Evolutionary conservation across 1,140 invertebrate genomes (phyloP), one percentile per base, ranked within the genome.

Genomic region (Physella acuta): DNA sequence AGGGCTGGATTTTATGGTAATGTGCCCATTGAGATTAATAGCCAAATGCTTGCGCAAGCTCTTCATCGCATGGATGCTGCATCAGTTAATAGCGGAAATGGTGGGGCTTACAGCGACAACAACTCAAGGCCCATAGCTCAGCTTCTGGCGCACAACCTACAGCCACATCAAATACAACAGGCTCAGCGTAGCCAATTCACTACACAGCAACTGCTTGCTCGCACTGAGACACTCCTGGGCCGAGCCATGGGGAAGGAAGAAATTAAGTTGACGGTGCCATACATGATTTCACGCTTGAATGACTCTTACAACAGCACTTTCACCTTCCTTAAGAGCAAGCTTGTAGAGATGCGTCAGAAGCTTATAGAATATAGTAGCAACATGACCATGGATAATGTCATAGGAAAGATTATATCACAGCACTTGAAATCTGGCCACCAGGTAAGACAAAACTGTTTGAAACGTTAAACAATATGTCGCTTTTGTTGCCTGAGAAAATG

Each of bases 241-340:
- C 63, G 65, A n/a, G 34, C 66, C 33, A 24, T 68, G 24, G 66
- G 56, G 37, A 76, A 79, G 68, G 79, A 81, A 34, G 79, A 78
- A 52, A 69, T 76, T 3, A 76, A 78, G 68, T 73, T 80, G 36
- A 79, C 78, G n/a, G 72, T 81, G 55, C 77, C 79, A 0, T 74
- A 76, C 51, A 75, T 82, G 72, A 79, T 77, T 11, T 73, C 72
- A 51, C 76, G 74, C 68, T 78, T 82, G 60, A 76, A 79, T 30
- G 79, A 81, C 60, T 78, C 79, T 44, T 82, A 78, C 73, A 70
- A 70, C 59, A 71, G 71, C 37, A 81, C 78, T 17, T 82, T 82
- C 70, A 79, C 78, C 36, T 78, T 78, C 65, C 71, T 80, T 49
- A 78, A 78, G 51, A 53, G 60, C 0, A 68, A 75, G 56, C 67